These are phyloP conservation scores for Drosophila longiperda DNA, from an alignment of 2,888 invertebrate species.

Conservation along the genomic window DNA sequence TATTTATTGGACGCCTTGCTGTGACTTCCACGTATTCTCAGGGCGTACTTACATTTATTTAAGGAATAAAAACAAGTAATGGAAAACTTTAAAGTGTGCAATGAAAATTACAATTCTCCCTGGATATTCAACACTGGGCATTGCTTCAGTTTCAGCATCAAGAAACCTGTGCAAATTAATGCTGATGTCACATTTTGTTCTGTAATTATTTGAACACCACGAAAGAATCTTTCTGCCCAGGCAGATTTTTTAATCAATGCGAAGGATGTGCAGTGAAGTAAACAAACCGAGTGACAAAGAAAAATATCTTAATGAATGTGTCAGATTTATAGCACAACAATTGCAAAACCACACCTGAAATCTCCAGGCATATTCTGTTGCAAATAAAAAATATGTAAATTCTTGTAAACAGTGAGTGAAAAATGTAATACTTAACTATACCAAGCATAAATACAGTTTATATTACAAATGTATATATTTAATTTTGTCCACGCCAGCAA, in stretches of 20 bases:
- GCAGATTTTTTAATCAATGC: not conserved
- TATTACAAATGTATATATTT: not conserved
- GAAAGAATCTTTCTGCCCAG: not conserved
- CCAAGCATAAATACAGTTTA: not conserved
- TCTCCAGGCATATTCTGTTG: not conserved
- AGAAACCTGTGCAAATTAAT: slow-evolving; percentile 12
- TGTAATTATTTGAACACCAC: not conserved
- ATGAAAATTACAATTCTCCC: not conserved
- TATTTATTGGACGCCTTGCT: slow-evolving; percentile 62
- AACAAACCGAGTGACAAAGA: slow-evolving; percentile 8
- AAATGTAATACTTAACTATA: not conserved
- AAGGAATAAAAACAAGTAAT: not conserved
- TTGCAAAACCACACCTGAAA: not conserved
- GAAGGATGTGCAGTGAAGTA: not conserved
- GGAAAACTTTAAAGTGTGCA: not conserved
- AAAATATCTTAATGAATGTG: not conserved
- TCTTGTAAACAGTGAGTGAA: no score
- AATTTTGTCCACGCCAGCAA: not conserved
- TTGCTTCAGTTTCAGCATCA: not conserved
- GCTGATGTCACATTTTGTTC: slow-evolving; percentile 1
- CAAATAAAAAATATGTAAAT: not conserved
- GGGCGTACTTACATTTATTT: not conserved
- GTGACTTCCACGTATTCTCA: not conserved
- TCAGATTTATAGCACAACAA: no score
- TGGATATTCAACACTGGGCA: not conserved